Base-by-base conservation (phyloP, 2,113 vertebrate genomes). In the Ctenomys sociabilis region DNA sequence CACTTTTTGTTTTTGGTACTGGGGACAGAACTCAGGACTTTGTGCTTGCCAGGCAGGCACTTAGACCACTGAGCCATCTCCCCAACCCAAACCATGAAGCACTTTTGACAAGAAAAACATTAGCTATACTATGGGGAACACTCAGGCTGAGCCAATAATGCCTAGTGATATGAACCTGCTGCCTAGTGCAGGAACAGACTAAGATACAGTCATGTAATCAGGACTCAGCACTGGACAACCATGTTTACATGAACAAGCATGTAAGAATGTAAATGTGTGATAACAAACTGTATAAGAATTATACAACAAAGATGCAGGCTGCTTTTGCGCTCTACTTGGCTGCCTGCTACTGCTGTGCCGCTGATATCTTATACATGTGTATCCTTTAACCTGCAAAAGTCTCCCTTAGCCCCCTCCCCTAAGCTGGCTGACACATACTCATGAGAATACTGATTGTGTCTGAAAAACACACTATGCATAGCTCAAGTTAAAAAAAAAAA, bases 61-160 rank as follows among this genome's bases (percentile, higher is more conserved):
- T 57, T 57, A 57, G 54, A 57, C 54, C 54, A 57, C 16, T 57
- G 16, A 17, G 16, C 54, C 5, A 57, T 57, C 54, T 57, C 54
- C 54, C 54, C 14, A 57, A 19, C 54, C 16, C 16, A 19, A 72
- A 94, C 24, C 86, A 86, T 7, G 43, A 35, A 91, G 78, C 80
- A 28, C 19, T 45, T 95, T 32, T 95, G 61, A 89, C 40, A 86
- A 85, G 72, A 45, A 6, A 85, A 85, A 85, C 28, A 91, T 82
- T 54, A 87, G 26, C n/a, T 88, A 64, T 21, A n/a, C 7, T 37
- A 7, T 70, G 68, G 68, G 68, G 16, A 70, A n/a, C 68, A 70
- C 17, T n/a, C 35, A n/a, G 35, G 21, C 68, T n/a, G 68, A 70
- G 32, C 8, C 68, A 21, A 70, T 17, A 7, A n/a, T 17, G 21